Percentiles rank a stretch among this genome's conserved stretches.
These are phyloP conservation scores for Endotricha flammealis DNA, from an alignment of 2,888 invertebrate genomes.

Conservation along the genomic window DNA sequence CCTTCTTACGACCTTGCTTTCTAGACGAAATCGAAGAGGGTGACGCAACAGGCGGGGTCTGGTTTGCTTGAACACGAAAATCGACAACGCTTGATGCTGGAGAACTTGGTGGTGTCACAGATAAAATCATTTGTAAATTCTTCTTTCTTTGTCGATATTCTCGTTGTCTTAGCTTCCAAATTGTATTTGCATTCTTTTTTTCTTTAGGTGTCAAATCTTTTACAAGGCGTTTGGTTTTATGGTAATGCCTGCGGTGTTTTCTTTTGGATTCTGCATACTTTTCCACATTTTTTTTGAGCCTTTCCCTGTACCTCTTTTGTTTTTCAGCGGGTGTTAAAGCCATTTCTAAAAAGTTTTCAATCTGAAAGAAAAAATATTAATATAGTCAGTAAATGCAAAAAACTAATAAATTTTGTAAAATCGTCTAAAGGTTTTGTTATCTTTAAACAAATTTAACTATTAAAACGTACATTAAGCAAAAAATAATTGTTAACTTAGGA, in stretches of 20 bases:
- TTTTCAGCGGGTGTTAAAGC: constrained; percentile 13
- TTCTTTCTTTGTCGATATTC: constrained; percentile 1
- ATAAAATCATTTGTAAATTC: not conserved
- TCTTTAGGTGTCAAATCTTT: constrained; percentile 14
- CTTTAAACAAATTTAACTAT: no score
- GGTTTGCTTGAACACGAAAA: not conserved
- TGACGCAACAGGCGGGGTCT: not conserved
- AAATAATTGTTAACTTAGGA: no score
- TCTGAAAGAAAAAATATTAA: no score
- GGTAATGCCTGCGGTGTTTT: constrained; percentile 11
- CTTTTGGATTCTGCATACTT: constrained; percentile 15
- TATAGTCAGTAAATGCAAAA: no score
- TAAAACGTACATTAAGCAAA: no score
- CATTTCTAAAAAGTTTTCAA: constrained; percentile 8
- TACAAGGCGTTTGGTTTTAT: constrained; percentile 11
- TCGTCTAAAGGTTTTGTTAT: no score
- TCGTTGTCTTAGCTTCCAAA: constrained; percentile 12
- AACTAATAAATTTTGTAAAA: no score
- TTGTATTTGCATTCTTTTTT: constrained; percentile 9
- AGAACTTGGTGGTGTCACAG: constrained; percentile 6
- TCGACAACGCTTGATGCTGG: not conserved
- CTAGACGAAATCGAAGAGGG: not conserved
- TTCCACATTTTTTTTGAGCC: constrained; percentile 7
- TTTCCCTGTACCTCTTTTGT: constrained; percentile 13
- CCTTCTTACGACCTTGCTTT: not conserved